Conservation (phyloP, 2,888 invertebrate genomes). For the Monoplex corrugatus region DNA sequence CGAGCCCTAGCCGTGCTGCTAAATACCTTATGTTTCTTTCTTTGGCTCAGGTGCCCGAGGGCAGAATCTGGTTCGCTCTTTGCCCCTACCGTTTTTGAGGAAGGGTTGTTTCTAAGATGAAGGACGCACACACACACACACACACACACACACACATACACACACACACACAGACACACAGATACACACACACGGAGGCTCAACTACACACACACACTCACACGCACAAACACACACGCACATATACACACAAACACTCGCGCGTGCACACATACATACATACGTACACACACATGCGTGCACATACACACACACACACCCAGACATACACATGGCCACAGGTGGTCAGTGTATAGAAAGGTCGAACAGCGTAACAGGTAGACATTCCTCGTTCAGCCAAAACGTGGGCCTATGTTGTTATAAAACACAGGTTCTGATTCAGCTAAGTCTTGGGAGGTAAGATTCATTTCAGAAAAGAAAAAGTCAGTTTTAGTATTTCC, state of each 20-base stretch:
- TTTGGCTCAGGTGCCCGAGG: too few relatives aligned
- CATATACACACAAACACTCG: neutral
- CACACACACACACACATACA: slow-evolving; percentile 38
- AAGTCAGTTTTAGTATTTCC: too few relatives aligned
- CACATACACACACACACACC: slow-evolving; percentile 34
- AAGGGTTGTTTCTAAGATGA: neutral
- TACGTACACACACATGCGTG: neutral
- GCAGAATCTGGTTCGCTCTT: too few relatives aligned
- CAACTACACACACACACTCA: neutral
- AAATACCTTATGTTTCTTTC: too few relatives aligned
- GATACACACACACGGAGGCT: neutral
- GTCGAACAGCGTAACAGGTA: too few relatives aligned
- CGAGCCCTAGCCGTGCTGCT: too few relatives aligned
- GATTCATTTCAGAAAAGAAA: neutral
- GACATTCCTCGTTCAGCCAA: neutral
- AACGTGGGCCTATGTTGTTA: neutral
- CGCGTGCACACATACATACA: neutral
- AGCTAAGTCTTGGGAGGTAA: neutral
- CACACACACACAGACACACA: slow-evolving; percentile 43
- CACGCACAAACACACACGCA: neutral
- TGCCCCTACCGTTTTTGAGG: too few relatives aligned
- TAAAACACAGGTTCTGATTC: neutral
- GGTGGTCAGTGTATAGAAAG: too few relatives aligned
- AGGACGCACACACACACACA: slow-evolving; percentile 13
- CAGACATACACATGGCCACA: neutral